Evolutionary conservation across 2,113 vertebrate genomes (phyloP), one percentile per base, ranked within the genome.

Genomic region (Globicephala melas): DNA sequence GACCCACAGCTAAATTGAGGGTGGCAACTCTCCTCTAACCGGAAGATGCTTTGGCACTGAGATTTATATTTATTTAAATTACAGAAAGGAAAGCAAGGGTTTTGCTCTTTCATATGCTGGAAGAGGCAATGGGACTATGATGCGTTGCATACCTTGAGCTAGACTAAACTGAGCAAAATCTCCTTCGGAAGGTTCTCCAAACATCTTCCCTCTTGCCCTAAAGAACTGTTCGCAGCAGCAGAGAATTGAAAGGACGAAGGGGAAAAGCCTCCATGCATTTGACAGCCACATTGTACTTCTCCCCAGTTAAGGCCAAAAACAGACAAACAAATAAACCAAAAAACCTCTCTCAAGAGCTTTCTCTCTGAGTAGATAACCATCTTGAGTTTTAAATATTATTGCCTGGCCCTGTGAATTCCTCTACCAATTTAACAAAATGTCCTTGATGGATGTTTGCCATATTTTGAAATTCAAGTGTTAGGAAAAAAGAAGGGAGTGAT

Each of bases 371-470:
- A 96, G 62, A 93, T 80, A 33, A 97, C 77, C 93, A 91, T 81
- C 97, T 53, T 55, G 94, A 96, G 95, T 91, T 97, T 58, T 91
- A 96, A 97, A 95, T 96, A 97, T 85, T 55, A 70, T 38, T 26
- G 7, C 25, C 3, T 74, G 44, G 68, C 25, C 73, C 80, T 82
- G 62, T 50, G 65, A 92, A 90, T 92, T 80, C 63, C 38, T 95
- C 68, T 87, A 63, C 3, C 26, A 44, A 41, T 81, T 95, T 76
- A 96, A 96, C 71, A 97, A 93, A 92, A 91, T 68, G 86, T 94
- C 73, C 94, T 91, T 96, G 97, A 96, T 84, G 79, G 68, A 33
- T 92, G 58, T 91, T 97, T 98, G 89, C 68, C 93, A 77, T 96
- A 84, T 97, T 82, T 96, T 95, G 89, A 96, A 97, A 96, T 63